phyloP scores from a whole-genome alignment of 2,888 invertebrate genomes.

The Leptinotarsa juncta region DNA sequence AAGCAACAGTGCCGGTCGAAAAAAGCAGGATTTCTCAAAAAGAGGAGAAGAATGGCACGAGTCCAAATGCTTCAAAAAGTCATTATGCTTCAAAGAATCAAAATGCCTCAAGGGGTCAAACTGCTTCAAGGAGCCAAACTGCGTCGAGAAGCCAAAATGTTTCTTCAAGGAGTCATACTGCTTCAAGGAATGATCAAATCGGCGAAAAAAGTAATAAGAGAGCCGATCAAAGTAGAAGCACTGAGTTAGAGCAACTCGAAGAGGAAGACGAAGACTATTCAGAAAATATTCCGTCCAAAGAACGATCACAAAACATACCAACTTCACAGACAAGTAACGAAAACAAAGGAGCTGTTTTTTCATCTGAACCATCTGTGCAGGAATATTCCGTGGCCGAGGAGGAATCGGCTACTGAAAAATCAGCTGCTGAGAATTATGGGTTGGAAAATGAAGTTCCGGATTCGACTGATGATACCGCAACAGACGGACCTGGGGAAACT shows the following conservation, averaged over 20 bases:
- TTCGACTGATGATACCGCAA: slow-evolving; percentile 27
- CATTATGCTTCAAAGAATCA: too few relatives aligned
- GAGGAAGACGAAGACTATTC: background rate
- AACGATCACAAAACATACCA: background rate
- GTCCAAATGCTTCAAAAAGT: background rate
- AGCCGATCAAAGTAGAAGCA: background rate
- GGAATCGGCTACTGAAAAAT: background rate
- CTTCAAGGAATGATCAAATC: background rate
- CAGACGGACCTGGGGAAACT: slow-evolving; percentile 26
- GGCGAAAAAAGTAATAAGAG: background rate
- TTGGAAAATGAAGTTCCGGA: slow-evolving; percentile 19
- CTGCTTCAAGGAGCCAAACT: too few relatives aligned
- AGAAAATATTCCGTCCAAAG: background rate
- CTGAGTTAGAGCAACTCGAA: background rate
- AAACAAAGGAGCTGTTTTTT: background rate
- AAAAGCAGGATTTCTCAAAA: background rate
- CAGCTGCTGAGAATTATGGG: slow-evolving; percentile 17
- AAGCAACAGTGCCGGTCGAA: background rate
- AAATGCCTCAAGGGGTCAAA: too few relatives aligned
- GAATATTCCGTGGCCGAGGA: slow-evolving; percentile 3
- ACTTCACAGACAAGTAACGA: background rate
- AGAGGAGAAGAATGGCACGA: background rate
- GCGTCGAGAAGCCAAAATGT: too few relatives aligned
- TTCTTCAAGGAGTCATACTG: too few relatives aligned
- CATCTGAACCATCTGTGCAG: background rate